Base-by-base conservation (phyloP, 1,140 invertebrate species). In the Drosophila gunungcola region DNA sequence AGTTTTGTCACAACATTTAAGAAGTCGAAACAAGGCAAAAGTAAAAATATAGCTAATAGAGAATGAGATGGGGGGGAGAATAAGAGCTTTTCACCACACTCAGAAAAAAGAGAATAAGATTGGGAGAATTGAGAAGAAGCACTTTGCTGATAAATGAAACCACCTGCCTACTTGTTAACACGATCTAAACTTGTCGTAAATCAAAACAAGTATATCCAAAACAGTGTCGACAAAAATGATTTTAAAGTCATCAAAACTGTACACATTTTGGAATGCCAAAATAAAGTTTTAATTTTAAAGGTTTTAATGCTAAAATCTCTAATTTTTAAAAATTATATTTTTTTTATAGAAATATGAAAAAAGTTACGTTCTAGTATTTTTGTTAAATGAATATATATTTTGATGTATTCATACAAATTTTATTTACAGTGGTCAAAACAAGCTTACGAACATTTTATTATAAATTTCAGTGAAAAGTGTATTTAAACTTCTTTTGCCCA, bases 21-120 rank as follows among this genome's bases (percentile, higher is more conserved):
- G 62, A 34, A 70, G 13, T 25, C 39, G 13, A 70, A 68, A 46
- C 7, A 39, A 64, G 25, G n/a, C 27, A 36, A 38, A 45, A 64
- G 38, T 2, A 65, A 56, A 48, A 56, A 34, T 27, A 11, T 13
- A 32, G 29, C 34, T 5, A 2, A 32, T 9, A 16, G 42, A 16
- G 32, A 60, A 38, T 7, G 32, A 5, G 34, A 29, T 5, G 10
- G 56, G 5, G 41, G 29, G 0, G 6, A 32, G 42, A 55, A 21
- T 45, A 34, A 13, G 6, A 70, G 67, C 67, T 70, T 70, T 70
- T 69, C 67, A 70, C 64, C 67, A 70, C 43, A 57, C 51, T 48
- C 46, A 27, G 29, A 46, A 58, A 67, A 63, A 43, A 34, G 11
- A 29, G 13, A 43, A 25, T 48, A 43, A n/a, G 16, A 21, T 6